Evolutionary conservation across 1,140 invertebrate genomes (phyloP), one percentile per base, ranked within the genome.

Genomic region (Trichonephila inaurata): DNA sequence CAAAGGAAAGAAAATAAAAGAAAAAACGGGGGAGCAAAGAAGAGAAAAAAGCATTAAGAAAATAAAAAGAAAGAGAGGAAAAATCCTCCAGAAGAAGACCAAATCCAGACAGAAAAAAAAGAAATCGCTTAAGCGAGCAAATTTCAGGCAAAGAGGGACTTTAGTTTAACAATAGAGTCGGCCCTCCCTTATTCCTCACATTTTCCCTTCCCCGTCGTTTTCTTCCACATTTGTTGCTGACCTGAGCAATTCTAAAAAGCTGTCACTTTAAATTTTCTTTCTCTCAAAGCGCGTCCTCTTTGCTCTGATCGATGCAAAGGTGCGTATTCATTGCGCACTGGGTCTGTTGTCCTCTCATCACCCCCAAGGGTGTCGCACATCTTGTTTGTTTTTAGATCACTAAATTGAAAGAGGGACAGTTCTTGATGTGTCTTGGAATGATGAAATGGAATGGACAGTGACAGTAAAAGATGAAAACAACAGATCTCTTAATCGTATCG

Each of bases 71-170:
- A 28, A 0, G 21, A 21, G 19, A 60, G 58, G n/a, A 83, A 58
- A 83, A 83, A 83, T 51, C 28, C 77, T 12, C 19, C 77, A n/a
- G 51, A 64, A 58, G 19, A 72, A 58, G 87, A 89, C 21, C 40
- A 90, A 77, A 77, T 77, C 72, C 72, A 77, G 89, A 61, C 24
- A 90, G 72, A 60, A 86, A 92, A 28, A 51, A 92, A 92, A 86
- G 58, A 92, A 86, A 40, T 86, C 90, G 91, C 91, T 92, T 91
- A 92, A 92, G 91, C 91, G 91, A 92, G 91, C 91, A 92, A 92
- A 92, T 92, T 92, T 92, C 82, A 60, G 61, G 58, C 62, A 90
- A 61, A 90, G 77, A 44, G 61, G 81, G 77, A 60, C 64, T 92
- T 85, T 66, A 92, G 89, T 83, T 91, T 81, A 91, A 92, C 82